Percentiles rank a stretch among this genome's conserved stretches.
Evolutionary conservation across 2,797 vertebrate genomes (phyloP).

Genomic region (Garrulus glandarius): DNA sequence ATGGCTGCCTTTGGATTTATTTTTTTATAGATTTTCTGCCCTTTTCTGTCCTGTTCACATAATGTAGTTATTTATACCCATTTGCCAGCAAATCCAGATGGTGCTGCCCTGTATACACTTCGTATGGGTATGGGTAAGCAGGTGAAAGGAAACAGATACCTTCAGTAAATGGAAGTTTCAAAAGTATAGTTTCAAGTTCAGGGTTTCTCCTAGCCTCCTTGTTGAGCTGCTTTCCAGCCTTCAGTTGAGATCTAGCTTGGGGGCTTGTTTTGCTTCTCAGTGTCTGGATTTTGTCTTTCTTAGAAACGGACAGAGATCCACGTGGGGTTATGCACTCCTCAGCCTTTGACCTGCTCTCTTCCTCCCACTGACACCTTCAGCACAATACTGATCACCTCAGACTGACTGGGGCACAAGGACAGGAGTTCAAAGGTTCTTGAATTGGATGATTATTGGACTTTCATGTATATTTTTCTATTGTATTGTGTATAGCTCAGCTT

Average conservation of each 20-base stretch:
- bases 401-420: neutral
- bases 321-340: neutral
- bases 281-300: neutral
- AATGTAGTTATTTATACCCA: neutral
- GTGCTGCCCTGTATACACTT: neutral
- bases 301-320: neutral
- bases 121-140: neutral
- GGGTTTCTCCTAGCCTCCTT: neutral
- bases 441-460: neutral
- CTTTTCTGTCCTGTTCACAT: neutral
- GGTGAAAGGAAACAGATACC: neutral
- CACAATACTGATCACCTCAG: neutral
- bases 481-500: neutral
- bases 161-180: neutral
- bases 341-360: neutral
- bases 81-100: neutral
- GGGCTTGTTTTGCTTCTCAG: neutral
- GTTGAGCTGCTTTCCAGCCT: neutral
- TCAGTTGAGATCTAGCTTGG: neutral
- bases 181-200: neutral
- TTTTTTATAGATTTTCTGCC: neutral
- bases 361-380: neutral
- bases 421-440: neutral
- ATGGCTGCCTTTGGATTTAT: neutral
- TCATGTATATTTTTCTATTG: neutral